phyloP scores from a whole-genome alignment of 1,140 invertebrate genomes.

The Papilio xuthus region DNA sequence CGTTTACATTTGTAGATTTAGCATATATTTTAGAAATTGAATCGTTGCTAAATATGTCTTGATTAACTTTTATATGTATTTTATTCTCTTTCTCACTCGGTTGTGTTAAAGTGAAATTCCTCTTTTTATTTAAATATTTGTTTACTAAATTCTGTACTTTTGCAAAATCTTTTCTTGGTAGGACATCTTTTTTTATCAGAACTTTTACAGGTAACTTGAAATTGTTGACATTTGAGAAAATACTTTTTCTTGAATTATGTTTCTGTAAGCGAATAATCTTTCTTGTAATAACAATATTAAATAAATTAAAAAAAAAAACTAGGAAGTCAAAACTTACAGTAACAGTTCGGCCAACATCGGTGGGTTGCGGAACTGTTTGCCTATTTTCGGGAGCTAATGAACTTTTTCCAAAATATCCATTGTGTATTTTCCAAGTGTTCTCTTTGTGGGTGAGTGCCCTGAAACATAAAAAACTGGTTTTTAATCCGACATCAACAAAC shows the following conservation, averaged over 20 bases:
- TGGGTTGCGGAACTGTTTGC: not conserved
- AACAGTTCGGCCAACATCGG: not conserved
- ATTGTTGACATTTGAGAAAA: slow-evolving; percentile 54
- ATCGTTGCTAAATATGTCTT: not conserved
- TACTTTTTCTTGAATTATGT: slow-evolving; percentile 46
- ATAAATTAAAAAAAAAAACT: too few species aligned
- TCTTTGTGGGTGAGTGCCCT: slow-evolving; percentile 6
- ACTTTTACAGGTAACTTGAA: slow-evolving; percentile 49
- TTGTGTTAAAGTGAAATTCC: slow-evolving; percentile 14
- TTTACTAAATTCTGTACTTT: slow-evolving; percentile 51
- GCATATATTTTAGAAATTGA: not conserved
- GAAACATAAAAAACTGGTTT: not conserved
- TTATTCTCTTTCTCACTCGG: not conserved
- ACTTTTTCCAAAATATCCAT: slow-evolving; percentile 32
- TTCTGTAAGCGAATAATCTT: slow-evolving; percentile 49
- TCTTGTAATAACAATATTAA: not conserved
- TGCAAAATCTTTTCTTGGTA: slow-evolving; percentile 60
- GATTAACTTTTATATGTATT: not conserved
- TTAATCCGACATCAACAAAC: not conserved
- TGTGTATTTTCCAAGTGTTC: slow-evolving; percentile 17
- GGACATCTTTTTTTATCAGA: slow-evolving; percentile 55
- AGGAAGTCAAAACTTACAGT: not conserved
- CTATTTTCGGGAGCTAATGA: not conserved
- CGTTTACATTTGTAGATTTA: slow-evolving; percentile 40
- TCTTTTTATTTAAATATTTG: slow-evolving; percentile 53